A percentile compares a stretch with the other conserved stretches of the same genome.
phyloP scores from a whole-genome alignment of 2,888 invertebrate genomes.

The Drosophila borealis region DNA sequence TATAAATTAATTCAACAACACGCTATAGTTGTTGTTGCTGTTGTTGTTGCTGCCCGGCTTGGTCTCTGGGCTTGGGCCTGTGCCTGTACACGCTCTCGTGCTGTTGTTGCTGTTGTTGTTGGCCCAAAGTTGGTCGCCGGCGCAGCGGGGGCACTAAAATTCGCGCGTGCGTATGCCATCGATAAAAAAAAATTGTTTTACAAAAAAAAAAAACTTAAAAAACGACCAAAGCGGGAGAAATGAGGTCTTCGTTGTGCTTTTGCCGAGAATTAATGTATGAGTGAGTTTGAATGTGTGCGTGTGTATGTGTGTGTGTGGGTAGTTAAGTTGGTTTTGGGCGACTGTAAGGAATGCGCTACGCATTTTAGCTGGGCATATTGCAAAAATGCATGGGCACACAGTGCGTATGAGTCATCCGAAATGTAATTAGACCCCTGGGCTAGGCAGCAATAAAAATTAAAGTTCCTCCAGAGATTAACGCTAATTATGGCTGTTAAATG shows the following conservation, averaged over 20 bases:
- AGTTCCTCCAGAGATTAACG: not conserved
- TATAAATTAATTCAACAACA: conserved; percentile 85
- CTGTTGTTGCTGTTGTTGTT: conserved; percentile 44
- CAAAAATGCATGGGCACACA: conserved; percentile 39
- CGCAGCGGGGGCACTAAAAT: conserved; percentile 80
- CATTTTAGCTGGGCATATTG: conserved; percentile 32
- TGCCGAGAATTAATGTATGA: conserved; percentile 31
- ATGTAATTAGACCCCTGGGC: conserved; percentile 12
- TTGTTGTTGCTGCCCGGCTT: conserved; percentile 47
- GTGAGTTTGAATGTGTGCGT: conserved; percentile 8
- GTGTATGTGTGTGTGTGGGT: conserved; percentile 8
- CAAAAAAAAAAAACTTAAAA: conserved; percentile 55
- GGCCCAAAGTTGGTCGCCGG: conserved; percentile 68
- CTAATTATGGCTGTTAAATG: too few relatives aligned
- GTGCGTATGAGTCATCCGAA: conserved; percentile 40
- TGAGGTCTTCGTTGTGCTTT: conserved; percentile 67
- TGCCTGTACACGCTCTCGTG: conserved; percentile 56
- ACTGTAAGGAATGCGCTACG: conserved; percentile 63
- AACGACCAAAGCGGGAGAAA: conserved; percentile 69
- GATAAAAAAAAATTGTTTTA: conserved; percentile 78
- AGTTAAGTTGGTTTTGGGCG: conserved; percentile 44
- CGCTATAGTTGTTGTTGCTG: conserved; percentile 70
- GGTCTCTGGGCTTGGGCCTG: conserved; percentile 55
- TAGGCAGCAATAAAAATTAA: too few relatives aligned
- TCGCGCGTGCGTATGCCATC: conserved; percentile 81